Evolutionary conservation across 2,797 vertebrate genomes (phyloP).

Genomic region (Myotis planiceps): DNA sequence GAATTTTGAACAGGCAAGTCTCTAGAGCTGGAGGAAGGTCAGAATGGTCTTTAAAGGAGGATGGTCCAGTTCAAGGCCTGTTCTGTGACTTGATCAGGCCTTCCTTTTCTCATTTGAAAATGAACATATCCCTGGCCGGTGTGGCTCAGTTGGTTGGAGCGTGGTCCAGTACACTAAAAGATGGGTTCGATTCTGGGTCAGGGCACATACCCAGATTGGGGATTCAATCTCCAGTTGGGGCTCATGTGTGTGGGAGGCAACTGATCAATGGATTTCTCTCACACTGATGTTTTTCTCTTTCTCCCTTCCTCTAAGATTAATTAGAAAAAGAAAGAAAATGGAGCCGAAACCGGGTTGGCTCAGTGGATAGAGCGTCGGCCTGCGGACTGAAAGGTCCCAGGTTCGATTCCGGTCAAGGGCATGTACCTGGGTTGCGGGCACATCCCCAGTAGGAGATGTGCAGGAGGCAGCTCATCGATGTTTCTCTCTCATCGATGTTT

Average conservation of each 20-base stretch:
- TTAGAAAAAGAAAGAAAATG: neutral
- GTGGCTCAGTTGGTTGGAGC: neutral
- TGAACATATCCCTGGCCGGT: neutral
- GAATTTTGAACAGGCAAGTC: conserved; percentile 24
- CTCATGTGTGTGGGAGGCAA: neutral
- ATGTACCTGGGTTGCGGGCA: too few species aligned
- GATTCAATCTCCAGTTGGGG: neutral
- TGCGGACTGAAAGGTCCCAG: too few species aligned
- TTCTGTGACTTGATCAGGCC: neutral
- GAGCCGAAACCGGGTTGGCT: neutral
- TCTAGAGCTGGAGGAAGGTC: neutral
- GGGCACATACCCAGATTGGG: neutral
- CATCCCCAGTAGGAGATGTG: too few species aligned
- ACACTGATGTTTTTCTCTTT: neutral
- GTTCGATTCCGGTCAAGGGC: too few species aligned
- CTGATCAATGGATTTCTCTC: neutral
- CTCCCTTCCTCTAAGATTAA: neutral
- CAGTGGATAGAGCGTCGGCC: too few species aligned
- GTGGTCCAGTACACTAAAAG: neutral
- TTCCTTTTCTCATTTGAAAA: conserved; percentile 44
- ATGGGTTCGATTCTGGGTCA: neutral
- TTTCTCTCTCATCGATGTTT: too few species aligned
- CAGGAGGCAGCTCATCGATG: too few species aligned
- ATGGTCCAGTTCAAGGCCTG: neutral
- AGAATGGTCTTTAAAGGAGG: neutral